A percentile compares a stretch with the other conserved stretches of the same genome.
Conservation (phyloP, 2,113 vertebrate species). For the Capreolus pygargus region DNA sequence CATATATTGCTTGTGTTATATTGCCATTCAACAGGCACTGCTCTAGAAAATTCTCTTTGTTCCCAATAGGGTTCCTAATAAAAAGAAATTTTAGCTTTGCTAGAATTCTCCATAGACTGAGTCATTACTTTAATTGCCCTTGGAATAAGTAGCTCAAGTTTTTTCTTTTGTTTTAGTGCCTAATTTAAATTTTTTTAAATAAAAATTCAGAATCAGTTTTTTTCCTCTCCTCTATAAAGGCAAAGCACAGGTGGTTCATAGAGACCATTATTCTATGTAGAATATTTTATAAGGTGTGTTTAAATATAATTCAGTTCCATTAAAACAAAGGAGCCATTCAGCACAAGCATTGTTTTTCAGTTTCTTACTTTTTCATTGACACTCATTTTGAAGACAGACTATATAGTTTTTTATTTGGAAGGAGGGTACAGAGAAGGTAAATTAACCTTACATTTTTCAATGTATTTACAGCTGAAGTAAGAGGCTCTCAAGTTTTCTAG, state of each 20-base stretch:
- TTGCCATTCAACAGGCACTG: background rate
- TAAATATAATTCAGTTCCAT: background rate
- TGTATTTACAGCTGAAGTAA: background rate
- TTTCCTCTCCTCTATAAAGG: background rate
- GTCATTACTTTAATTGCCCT: background rate
- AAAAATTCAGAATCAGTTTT: background rate
- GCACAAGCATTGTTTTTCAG: background rate
- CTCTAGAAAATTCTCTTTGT: background rate
- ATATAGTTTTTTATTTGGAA: background rate
- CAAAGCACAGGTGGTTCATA: slow-evolving; percentile 18
- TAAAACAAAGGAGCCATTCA: slow-evolving; percentile 5
- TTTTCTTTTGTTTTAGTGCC: background rate
- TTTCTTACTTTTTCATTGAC: background rate
- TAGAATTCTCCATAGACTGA: background rate
- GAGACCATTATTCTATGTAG: background rate
- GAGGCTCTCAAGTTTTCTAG: background rate
- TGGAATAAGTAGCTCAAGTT: background rate
- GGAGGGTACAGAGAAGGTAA: background rate
- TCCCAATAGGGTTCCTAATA: background rate
- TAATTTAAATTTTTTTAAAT: slow-evolving; percentile 14
- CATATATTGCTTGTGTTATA: background rate
- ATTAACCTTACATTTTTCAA: background rate
- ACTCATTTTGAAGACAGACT: background rate
- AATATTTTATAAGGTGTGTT: background rate
- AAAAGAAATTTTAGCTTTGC: background rate